phyloP scores from a whole-genome alignment of 2,113 vertebrate genomes.

The Myotis yumanensis region DNA sequence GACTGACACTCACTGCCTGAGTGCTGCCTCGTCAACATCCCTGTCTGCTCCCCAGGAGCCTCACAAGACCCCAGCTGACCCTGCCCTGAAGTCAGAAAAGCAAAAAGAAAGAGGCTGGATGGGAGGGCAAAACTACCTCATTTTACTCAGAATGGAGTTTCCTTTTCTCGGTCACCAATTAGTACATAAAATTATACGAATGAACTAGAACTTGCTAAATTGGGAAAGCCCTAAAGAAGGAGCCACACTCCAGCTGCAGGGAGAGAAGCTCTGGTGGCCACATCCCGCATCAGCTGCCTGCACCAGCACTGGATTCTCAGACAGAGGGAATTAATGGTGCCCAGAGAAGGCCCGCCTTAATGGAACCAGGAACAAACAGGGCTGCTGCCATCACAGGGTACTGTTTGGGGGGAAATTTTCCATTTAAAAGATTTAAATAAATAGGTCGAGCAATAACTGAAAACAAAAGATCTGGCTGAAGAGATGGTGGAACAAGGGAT shows the following conservation, averaged over 20 bases:
- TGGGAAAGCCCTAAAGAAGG: not conserved
- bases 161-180: not conserved
- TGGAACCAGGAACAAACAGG: not conserved
- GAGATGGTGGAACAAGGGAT: not conserved
- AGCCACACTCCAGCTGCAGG: not conserved
- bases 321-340: not conserved
- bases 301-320: not conserved
- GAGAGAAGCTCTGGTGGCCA: not conserved
- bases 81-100: not conserved
- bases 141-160: not conserved
- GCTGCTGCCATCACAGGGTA: not conserved
- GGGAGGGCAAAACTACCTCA: not conserved
- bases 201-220: not conserved
- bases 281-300: accelerated
- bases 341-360: not conserved
- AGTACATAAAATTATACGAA: not conserved
- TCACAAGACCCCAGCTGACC: not conserved
- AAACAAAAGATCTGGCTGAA: not conserved
- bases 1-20: not conserved
- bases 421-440: not conserved
- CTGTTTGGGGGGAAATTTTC: not conserved
- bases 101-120: not conserved
- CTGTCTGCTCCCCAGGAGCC: not conserved
- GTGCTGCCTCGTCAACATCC: not conserved
- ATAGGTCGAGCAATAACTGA: not conserved